These are phyloP conservation scores for Diadegma fenestrale DNA, from an alignment of 2,888 invertebrate species.

Conservation along the genomic window DNA sequence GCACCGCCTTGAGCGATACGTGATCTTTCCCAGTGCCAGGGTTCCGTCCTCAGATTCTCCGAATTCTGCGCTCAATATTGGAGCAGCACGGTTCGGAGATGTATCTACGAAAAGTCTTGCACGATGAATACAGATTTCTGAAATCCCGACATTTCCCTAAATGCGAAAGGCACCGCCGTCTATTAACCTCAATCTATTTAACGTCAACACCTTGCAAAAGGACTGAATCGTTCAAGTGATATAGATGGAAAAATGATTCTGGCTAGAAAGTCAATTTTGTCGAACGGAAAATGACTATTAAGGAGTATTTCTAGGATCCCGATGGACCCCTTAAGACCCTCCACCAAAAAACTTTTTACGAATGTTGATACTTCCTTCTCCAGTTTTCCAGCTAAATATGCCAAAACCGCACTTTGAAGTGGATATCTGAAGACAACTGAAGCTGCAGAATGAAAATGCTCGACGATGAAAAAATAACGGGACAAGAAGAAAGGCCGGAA, in stretches of 20 bases:
- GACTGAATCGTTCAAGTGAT: not conserved
- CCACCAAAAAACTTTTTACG: not conserved
- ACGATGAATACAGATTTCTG: not conserved
- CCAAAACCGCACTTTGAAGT: not conserved
- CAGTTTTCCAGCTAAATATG: not conserved
- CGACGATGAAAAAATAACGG: not conserved
- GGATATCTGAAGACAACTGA: not conserved
- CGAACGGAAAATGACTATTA: not conserved
- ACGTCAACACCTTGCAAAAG: not conserved
- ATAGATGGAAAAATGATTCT: not conserved
- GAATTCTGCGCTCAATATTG: slow-evolving; percentile 30
- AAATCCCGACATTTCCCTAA: slow-evolving; percentile 35
- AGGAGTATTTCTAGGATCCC: not conserved
- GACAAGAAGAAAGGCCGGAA: not conserved
- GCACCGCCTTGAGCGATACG: slow-evolving; percentile 56
- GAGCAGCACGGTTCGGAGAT: slow-evolving; percentile 24
- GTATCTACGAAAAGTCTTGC: slow-evolving; percentile 3
- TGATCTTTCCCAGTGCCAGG: slow-evolving; percentile 30
- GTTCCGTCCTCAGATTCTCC: slow-evolving; percentile 21
- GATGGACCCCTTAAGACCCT: not conserved
- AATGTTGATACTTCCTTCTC: not conserved
- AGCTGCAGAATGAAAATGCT: not conserved
- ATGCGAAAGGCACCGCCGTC: slow-evolving; percentile 13
- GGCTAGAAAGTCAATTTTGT: not conserved
- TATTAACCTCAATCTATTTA: slow-evolving; percentile 25